phyloP scores from a whole-genome alignment of 2,113 vertebrate genomes.

The Phaethornis superciliosus region DNA sequence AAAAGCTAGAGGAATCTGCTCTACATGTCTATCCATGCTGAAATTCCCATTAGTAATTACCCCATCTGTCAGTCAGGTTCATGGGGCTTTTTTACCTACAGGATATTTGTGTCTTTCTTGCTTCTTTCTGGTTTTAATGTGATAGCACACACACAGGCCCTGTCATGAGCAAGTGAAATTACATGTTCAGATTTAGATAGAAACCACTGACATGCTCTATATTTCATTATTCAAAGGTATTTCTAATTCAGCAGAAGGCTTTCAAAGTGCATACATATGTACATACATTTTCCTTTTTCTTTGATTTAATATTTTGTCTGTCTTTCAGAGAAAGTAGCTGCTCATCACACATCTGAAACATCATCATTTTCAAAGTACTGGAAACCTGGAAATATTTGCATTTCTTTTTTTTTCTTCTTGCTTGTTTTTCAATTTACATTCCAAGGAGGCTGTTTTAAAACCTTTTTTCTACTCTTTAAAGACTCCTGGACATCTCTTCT shows the following conservation, averaged over 20 bases:
- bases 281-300: not conserved
- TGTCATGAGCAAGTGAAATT: conserved; percentile 26
- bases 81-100: not conserved
- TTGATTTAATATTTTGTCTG: conserved; percentile 15
- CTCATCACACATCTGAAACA: not conserved
- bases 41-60: conserved; percentile 13
- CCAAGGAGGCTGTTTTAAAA: not conserved
- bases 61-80: not conserved
- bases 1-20: not conserved
- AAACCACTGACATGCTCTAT: not conserved
- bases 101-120: not conserved
- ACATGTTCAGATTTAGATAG: not conserved
- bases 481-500: not conserved
- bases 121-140: not conserved
- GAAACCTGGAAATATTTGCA: not conserved
- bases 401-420: not conserved
- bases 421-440: not conserved
- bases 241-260: conserved; percentile 30
- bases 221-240: conserved; percentile 21
- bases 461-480: not conserved
- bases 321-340: not conserved
- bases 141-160: not conserved
- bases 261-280: conserved; percentile 19
- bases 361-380: not conserved
- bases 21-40: not conserved